Base-by-base conservation (phyloP, 2,888 invertebrate genomes). In the Mongoloraphidia duomilia region DNA sequence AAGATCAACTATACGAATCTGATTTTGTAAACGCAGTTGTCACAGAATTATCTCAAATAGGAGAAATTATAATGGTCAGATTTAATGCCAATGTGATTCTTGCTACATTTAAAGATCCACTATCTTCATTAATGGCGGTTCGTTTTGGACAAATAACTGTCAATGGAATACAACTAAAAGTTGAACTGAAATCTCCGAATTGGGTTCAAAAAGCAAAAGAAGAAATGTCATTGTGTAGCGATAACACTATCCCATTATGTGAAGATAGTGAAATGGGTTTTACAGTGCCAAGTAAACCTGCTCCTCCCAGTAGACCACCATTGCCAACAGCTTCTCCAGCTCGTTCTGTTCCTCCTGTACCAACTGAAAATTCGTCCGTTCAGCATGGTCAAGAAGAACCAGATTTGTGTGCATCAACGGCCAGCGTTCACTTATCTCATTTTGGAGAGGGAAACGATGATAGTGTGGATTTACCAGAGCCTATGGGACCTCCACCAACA, bases 51-150 rank as follows among this genome's bases (percentile, higher is more conserved):
- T 79, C 85, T 1, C 83, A 84, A 56, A 82, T 88, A 59, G 94
- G 94, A 8, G 90, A 91, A 66, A 88, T 92, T 0, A 87, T 93
- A 44, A 74, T 95, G 42, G 89, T 94, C 5, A 79, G 94, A 54
- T 94, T 94, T 67, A 85, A 93, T 12, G 89, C 84, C 26, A 86
- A 82, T 51, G 84, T 87, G 12, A 82, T 96, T 72, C 90, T 91
- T 82, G 80, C 96, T 33, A 92, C 94, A 9, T 94, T 95, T 64
- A 78, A 88, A 57, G 88, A 90, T 61, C 93, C 95, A 0, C 84
- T 87, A 61, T 82, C 84, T 56, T 95, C 95, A 4, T 66, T 97
- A 17, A 80, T 82, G 51, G 88, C 88, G 2, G 70, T 46, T 75
- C 74, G 53, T 76, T 82, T 38, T 73, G 76, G 57, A 26, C 26